Conservation (phyloP, 2,113 vertebrate species). For the Aepyceros melampus region DNA sequence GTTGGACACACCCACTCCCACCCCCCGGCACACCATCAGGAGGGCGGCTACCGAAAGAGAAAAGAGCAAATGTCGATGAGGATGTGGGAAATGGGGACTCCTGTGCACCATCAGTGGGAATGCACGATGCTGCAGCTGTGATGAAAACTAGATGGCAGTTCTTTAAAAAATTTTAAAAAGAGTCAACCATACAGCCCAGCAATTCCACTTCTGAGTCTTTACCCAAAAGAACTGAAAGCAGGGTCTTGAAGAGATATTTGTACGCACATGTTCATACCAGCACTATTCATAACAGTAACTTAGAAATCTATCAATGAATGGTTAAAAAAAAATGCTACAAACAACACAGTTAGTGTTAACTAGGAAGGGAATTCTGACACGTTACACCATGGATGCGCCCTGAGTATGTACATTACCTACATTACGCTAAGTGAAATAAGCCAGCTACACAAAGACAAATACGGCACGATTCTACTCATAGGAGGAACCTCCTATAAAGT, state of each 20-base stretch:
- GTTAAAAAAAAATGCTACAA: background rate
- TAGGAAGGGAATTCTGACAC: background rate
- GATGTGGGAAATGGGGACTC: background rate
- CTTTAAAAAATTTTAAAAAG: background rate
- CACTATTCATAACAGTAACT: background rate
- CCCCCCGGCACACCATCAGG: background rate
- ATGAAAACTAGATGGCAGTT: background rate
- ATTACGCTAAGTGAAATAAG: background rate
- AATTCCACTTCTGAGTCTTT: background rate
- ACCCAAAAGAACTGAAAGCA: background rate
- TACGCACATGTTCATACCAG: background rate
- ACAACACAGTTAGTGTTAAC: background rate
- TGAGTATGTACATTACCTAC: background rate
- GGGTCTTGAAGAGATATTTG: background rate
- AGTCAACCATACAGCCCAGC: background rate
- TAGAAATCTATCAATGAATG: background rate
- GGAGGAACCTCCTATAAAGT: no score
- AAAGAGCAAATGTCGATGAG: no score
- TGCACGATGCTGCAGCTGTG: background rate
- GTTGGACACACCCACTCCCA: no score
- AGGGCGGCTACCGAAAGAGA: background rate
- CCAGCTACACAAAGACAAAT: background rate
- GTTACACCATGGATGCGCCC: no score
- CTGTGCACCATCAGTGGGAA: accelerated
- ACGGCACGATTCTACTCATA: background rate